Conservation (phyloP, 1,140 invertebrate genomes). For the Chrysoperla carnea region DNA sequence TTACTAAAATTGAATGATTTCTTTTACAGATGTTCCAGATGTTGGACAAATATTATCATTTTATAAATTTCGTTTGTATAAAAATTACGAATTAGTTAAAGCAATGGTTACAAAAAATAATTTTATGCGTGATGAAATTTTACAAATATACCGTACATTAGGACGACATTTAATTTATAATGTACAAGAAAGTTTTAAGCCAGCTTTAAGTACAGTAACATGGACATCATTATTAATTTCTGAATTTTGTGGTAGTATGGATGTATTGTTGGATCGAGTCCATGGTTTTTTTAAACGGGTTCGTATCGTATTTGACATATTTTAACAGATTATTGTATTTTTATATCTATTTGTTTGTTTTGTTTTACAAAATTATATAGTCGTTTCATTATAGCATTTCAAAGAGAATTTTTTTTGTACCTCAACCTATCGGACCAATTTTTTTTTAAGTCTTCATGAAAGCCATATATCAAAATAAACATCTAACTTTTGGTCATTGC, state of each 20-base stretch:
- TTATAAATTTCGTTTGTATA: conserved; percentile 43
- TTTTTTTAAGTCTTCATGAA: no score
- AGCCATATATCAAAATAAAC: no score
- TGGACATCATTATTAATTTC: conserved; percentile 64
- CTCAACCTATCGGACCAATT: no score
- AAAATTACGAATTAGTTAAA: conserved; percentile 34
- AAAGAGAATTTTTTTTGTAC: no score
- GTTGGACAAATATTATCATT: conserved; percentile 43
- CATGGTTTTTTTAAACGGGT: conserved; percentile 51
- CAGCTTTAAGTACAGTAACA: conserved; percentile 55
- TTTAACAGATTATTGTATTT: no score
- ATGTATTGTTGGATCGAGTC: conserved; percentile 36
- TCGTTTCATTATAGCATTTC: no score
- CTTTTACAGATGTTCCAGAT: conserved; percentile 35
- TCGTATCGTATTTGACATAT: no score
- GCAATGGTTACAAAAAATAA: conserved; percentile 37
- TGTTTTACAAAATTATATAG: no score
- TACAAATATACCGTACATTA: conserved; percentile 43
- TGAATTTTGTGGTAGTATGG: conserved; percentile 39
- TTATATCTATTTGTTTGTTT: no score
- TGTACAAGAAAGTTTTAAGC: conserved; percentile 49
- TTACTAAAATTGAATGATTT: not conserved
- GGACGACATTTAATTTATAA: conserved; percentile 48
- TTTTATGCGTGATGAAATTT: conserved; percentile 31
- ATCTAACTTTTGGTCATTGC: no score